These are phyloP conservation scores for Apaloderma vittatum DNA, from an alignment of 2,113 vertebrate species.

Conservation along the genomic window DNA sequence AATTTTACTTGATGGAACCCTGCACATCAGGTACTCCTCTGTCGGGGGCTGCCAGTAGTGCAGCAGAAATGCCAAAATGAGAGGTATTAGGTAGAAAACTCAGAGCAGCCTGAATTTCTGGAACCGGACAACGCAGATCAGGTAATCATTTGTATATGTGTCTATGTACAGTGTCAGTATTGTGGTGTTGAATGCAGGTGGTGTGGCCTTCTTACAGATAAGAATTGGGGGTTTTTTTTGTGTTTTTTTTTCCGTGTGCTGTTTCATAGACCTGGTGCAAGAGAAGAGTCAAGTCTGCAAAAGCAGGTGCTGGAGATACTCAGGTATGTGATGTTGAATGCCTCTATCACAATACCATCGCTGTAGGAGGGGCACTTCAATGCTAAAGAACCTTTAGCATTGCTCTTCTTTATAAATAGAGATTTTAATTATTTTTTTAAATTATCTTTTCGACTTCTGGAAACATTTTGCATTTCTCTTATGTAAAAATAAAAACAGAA, in stretches of 20 bases:
- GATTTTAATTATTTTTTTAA: neutral
- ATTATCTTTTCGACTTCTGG: neutral
- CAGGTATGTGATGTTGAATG: neutral
- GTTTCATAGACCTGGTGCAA: neutral
- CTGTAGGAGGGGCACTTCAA: neutral
- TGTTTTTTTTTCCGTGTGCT: neutral
- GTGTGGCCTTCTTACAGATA: neutral
- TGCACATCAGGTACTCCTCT: constrained; percentile 10
- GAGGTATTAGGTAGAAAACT: constrained; percentile 32
- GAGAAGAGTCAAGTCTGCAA: neutral
- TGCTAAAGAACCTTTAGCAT: neutral
- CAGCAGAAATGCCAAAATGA: constrained; percentile 19
- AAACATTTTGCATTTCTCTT: neutral
- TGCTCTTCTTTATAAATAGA: neutral
- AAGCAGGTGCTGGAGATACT: neutral
- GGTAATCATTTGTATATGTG: constrained; percentile 17
- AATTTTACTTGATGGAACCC: constrained; percentile 34
- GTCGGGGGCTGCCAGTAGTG: neutral
- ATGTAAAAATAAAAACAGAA: neutral
- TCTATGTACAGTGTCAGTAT: neutral
- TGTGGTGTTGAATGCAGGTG: neutral
- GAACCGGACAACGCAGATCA: constrained; percentile 4
- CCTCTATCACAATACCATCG: neutral
- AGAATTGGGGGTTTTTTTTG: neutral
- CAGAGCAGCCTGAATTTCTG: constrained; percentile 9